Base-by-base conservation (phyloP, 2,888 invertebrate genomes). In the Lasioglossum oenotherae region DNA sequence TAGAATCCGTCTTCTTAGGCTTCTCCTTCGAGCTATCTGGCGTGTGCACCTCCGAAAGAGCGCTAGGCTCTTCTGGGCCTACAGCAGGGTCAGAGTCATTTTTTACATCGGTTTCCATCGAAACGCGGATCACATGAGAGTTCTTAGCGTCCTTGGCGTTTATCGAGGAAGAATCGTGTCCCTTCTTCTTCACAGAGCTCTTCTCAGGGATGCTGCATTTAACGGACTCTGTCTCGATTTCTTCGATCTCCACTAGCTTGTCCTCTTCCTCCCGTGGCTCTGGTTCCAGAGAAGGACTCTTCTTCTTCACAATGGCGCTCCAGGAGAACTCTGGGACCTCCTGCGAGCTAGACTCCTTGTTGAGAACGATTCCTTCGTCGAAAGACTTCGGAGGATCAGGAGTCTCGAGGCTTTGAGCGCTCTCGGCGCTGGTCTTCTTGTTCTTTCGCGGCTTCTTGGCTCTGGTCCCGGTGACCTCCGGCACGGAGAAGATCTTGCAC, bases 401-500 rank as follows among this genome's bases (percentile, higher is more conserved):
- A 4, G 41, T 14, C 6, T 85, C 88, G 0, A 49, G 46, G 31
- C 44, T 73, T 16, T 87, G 87, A 5, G 53, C 78, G 0, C 31
- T 81, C 5, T 92, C 92, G 4, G 69, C 38, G 57, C 79, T 85
- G 4, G 83, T 72, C 31, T 90, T 91, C 41, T 88, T 93, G 64
- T 74, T 92, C 46, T 89, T 92, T 23, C 91, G 92, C 8, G 89
- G 90, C 44, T 93, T 94, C 57, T 87, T 92, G 35, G 88, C 76
- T 27, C 91, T 38, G 10, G 91, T 74, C 1, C 77, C 74, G 0
- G 83, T 69, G 0, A 88, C 14, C 19, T 92, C 93, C 3, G 83
- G 85, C 35, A 85, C 82, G 53, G 90, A 14, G 0, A 93, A 81
- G 27, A 94, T 92, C 49, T 93, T 93, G 64, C 93, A 93, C n/a